These are phyloP conservation scores for Sylvilagus floridanus DNA, from an alignment of 2,797 vertebrate genomes.

Conservation along the genomic window DNA sequence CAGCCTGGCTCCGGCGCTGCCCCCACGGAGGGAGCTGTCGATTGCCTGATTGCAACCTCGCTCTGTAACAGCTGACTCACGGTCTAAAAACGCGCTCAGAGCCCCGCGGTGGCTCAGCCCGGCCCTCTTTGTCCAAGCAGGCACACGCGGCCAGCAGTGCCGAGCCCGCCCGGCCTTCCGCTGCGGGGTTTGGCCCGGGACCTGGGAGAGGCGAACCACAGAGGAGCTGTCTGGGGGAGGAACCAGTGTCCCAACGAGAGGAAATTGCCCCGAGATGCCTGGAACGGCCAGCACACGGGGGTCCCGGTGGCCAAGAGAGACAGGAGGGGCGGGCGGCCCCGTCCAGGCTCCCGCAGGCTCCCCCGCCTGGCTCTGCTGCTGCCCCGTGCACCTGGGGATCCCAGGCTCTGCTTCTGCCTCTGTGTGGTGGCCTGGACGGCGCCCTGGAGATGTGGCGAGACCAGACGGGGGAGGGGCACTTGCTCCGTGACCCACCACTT, in stretches of 20 bases:
- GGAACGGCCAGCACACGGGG: background rate
- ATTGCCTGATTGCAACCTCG: conserved; percentile 71
- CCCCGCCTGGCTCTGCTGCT: background rate
- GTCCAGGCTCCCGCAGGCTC: fast-evolving
- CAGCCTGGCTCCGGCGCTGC: background rate
- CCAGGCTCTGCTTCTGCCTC: too few species aligned
- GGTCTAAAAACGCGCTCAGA: conserved; percentile 84
- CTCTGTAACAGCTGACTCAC: conserved; percentile 82
- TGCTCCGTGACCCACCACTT: too few species aligned
- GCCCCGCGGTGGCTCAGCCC: conserved; percentile 57
- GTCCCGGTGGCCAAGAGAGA: conserved; percentile 49
- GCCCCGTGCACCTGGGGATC: too few species aligned
- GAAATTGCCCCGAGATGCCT: conserved; percentile 75
- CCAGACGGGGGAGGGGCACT: too few species aligned
- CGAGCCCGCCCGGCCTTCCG: background rate
- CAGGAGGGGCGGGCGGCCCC: fast-evolving
- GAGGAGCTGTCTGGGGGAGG: conserved; percentile 69
- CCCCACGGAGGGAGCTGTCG: conserved; percentile 66
- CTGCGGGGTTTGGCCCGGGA: background rate
- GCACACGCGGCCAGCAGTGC: fast-evolving
- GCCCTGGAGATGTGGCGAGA: too few species aligned
- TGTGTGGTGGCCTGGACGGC: too few species aligned
- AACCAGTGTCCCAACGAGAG: background rate
- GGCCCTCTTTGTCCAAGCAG: conserved; percentile 4
- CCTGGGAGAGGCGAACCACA: background rate